A percentile compares a stretch with the other conserved stretches of the same genome.
Evolutionary conservation across 2,888 invertebrate genomes (phyloP).

Genomic region (Drosophila macrospina): DNA sequence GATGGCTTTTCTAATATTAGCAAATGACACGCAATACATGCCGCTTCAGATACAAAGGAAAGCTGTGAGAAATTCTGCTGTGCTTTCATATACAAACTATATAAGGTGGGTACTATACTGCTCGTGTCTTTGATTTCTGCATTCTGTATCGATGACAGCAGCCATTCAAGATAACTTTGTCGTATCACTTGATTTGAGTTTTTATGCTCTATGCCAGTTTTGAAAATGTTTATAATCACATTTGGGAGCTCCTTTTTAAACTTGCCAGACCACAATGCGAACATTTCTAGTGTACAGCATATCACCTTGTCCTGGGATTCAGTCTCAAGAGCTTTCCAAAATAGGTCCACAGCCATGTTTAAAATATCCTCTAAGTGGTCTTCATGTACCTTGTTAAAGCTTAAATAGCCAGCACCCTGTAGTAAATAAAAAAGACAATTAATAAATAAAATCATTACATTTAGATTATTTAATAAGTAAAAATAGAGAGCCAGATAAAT

Average conservation of each 20-base stretch:
- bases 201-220: constrained; percentile 91
- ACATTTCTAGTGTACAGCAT: constrained; percentile 92
- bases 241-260: constrained; percentile 89
- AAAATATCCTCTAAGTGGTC: constrained; percentile 87
- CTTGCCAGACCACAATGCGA: constrained; percentile 91
- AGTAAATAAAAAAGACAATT: not conserved
- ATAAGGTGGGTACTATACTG: constrained; percentile 88
- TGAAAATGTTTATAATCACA: constrained; percentile 88
- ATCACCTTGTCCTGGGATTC: constrained; percentile 97
- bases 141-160: constrained; percentile 89
- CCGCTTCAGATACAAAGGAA: constrained; percentile 89
- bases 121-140: constrained; percentile 85
- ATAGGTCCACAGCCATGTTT: constrained; percentile 88
- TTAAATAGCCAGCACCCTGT: constrained; percentile 90
- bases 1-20: constrained; percentile 88
- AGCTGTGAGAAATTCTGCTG: constrained; percentile 90
- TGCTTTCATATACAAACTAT: constrained; percentile 91
- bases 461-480: not conserved
- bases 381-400: constrained; percentile 89
- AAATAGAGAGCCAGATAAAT: not conserved
- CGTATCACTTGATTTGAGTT: constrained; percentile 91
- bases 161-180: constrained; percentile 91
- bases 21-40: constrained; percentile 89
- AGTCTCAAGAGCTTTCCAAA: constrained; percentile 91
- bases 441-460: not conserved